A percentile compares a stretch with the other conserved stretches of the same genome.
These are phyloP conservation scores for Upupa epops DNA, from an alignment of 2,113 vertebrate genomes.

Conservation along the genomic window DNA sequence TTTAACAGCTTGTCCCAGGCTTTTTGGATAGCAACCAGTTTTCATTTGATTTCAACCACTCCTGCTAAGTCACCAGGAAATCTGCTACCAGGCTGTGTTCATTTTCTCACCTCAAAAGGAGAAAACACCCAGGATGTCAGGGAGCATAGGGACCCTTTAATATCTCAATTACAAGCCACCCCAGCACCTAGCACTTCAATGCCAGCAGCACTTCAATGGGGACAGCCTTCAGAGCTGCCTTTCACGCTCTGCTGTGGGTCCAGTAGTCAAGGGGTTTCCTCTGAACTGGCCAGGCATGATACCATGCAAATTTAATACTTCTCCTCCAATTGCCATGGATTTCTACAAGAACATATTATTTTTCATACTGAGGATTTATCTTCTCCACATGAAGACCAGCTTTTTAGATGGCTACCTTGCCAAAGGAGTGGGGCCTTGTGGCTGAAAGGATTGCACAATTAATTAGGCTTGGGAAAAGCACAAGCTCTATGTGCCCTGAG, in stretches of 20 bases:
- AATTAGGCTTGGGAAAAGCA: not conserved
- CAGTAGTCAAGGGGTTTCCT: not conserved
- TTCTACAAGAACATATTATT: not conserved
- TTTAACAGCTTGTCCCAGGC: constrained; percentile 34
- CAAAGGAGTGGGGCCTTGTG: not conserved
- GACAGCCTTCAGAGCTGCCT: not conserved
- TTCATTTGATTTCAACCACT: constrained; percentile 1
- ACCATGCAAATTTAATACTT: not conserved
- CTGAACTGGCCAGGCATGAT: not conserved
- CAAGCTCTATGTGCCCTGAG: not conserved
- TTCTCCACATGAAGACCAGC: not conserved
- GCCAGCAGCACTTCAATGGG: too few species aligned
- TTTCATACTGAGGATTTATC: not conserved
- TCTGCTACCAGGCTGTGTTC: not conserved
- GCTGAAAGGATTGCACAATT: not conserved
- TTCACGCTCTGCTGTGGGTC: not conserved
- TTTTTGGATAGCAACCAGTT: constrained; percentile 40
- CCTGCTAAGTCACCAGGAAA: not conserved
- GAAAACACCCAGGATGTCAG: not conserved
- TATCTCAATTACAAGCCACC: not conserved
- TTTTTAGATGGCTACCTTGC: not conserved
- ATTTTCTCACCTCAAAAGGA: not conserved
- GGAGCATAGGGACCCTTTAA: not conserved
- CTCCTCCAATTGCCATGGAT: not conserved
- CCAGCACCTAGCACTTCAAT: not conserved